A percentile compares a stretch with the other conserved stretches of the same genome.
phyloP scores from a whole-genome alignment of 2,797 vertebrate species.

The Dendrocincla fuliginosa region DNA sequence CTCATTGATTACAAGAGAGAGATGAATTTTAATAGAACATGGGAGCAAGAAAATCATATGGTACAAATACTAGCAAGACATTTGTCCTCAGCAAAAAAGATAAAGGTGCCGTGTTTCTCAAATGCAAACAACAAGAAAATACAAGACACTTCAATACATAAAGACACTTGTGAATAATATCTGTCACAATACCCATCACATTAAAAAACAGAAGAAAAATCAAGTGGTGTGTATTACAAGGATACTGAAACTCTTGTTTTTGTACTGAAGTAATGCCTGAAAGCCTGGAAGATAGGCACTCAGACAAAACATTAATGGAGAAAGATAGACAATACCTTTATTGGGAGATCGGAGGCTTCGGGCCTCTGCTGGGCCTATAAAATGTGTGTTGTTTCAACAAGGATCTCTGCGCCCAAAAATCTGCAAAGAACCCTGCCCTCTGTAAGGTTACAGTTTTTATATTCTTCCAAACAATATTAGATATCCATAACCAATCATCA shows the following conservation, averaged over 20 bases:
- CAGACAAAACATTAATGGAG: no score
- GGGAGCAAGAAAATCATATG: not conserved
- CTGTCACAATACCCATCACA: fast-evolving
- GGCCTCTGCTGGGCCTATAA: no score
- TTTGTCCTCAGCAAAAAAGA: not conserved
- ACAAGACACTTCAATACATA: not conserved
- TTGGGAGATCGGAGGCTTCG: no score
- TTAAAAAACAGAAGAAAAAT: not conserved
- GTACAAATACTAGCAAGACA: not conserved
- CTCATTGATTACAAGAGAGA: not conserved
- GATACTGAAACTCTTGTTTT: not conserved
- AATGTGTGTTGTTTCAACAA: no score
- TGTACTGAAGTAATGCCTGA: not conserved
- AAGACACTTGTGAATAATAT: not conserved
- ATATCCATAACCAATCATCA: no score
- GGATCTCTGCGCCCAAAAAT: no score
- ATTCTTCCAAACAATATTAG: no score
- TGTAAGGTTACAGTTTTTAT: no score
- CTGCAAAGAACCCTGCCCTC: no score
- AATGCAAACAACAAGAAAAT: not conserved
- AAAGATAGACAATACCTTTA: no score
- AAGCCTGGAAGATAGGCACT: no score
- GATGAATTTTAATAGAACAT: not conserved
- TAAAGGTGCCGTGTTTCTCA: not conserved
- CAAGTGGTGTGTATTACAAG: not conserved